Percentiles rank a stretch among this genome's conserved stretches.
Evolutionary conservation across 2,113 vertebrate genomes (phyloP).

Genomic region (Himantopus leucocephalus): DNA sequence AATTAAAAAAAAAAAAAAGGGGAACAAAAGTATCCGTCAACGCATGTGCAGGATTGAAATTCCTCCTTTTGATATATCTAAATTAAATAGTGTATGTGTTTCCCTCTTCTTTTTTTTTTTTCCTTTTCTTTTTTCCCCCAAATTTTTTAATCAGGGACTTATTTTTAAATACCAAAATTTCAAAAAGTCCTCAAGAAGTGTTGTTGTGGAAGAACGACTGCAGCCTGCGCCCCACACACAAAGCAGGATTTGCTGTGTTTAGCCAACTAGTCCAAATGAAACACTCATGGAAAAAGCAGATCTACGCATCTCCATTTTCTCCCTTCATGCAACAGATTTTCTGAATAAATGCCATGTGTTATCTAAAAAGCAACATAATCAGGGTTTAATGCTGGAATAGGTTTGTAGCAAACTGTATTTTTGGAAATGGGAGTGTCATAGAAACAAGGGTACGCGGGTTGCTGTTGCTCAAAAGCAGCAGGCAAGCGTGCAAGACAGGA

Average conservation of each 20-base stretch:
- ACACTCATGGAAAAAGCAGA: fast-evolving
- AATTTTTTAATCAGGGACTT: not conserved
- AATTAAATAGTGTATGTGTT: not conserved
- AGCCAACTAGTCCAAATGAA: not conserved
- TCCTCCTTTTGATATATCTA: not conserved
- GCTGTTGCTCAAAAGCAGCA: not conserved
- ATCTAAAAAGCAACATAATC: not conserved
- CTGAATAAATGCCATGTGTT: not conserved
- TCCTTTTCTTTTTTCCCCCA: not conserved
- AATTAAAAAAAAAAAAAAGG: not conserved
- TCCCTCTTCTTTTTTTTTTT: not conserved
- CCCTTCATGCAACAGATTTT: not conserved
- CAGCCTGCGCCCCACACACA: not conserved
- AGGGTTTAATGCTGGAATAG: not conserved
- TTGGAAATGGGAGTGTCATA: not conserved
- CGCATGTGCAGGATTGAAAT: not conserved
- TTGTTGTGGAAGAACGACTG: not conserved
- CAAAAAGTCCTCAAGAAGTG: not conserved
- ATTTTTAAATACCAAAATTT: not conserved
- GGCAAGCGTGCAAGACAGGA: fast-evolving
- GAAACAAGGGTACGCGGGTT: fast-evolving
- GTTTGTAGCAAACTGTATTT: not conserved
- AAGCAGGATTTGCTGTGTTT: not conserved
- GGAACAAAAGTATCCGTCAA: not conserved
- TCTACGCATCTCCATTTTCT: not conserved